Conservation (phyloP, 2,888 invertebrate species). For the Agrilus mali region DNA sequence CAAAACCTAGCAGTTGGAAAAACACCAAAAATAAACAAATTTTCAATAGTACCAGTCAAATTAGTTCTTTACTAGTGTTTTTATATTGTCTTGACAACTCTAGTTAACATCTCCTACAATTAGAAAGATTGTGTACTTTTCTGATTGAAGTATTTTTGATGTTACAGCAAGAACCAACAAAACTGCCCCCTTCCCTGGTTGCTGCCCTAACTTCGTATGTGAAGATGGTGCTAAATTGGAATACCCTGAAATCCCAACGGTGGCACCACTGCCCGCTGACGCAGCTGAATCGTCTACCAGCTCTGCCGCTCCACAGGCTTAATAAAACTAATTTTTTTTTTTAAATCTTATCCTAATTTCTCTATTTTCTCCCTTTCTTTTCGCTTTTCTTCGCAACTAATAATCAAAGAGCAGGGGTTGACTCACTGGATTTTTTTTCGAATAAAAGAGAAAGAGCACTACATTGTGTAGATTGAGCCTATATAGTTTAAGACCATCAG, state of each 20-base stretch:
- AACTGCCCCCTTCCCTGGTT: constrained; percentile 74
- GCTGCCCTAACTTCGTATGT: constrained; percentile 77
- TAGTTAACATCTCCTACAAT: background rate
- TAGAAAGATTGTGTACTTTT: background rate
- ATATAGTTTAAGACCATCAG: too few species aligned
- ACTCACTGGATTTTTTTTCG: too few species aligned
- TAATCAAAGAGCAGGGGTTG: too few species aligned
- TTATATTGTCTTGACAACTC: background rate
- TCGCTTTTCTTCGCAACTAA: too few species aligned
- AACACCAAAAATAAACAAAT: too few species aligned
- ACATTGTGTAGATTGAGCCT: too few species aligned
- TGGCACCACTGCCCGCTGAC: constrained; percentile 31
- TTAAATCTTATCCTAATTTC: too few species aligned
- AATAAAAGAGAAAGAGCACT: too few species aligned
- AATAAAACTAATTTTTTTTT: background rate
- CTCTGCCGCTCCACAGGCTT: constrained; percentile 5
- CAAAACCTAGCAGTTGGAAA: too few species aligned
- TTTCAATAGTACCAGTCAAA: too few species aligned
- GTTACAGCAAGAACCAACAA: constrained; percentile 72
- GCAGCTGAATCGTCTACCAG: constrained; percentile 6
- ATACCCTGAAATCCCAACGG: constrained; percentile 65
- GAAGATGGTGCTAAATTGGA: constrained; percentile 75
- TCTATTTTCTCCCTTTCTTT: too few species aligned
- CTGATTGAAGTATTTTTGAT: background rate
- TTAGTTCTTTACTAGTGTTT: too few species aligned